Conservation (phyloP, 2,797 vertebrate genomes). For the Ambastaia sidthimunki region DNA sequence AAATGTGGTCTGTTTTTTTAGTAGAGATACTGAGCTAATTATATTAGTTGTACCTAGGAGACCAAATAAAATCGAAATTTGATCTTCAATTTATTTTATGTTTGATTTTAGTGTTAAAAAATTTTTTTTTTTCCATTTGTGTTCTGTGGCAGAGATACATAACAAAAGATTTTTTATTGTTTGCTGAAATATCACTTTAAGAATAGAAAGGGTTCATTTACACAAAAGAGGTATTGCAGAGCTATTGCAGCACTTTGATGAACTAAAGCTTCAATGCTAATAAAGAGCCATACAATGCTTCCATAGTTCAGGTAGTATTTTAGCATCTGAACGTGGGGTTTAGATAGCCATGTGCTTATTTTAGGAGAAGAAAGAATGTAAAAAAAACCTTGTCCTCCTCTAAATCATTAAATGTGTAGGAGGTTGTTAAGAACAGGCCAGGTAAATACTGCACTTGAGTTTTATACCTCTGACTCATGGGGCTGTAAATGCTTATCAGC, state of each 20-base stretch:
- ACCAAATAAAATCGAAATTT: too few species aligned
- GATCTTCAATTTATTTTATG: too few species aligned
- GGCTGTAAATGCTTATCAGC: conserved; percentile 73
- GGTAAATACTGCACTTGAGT: conserved; percentile 74
- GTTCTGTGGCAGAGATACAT: too few species aligned
- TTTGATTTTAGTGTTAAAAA: too few species aligned
- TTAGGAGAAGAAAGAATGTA: conserved; percentile 59
- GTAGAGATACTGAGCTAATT: background rate
- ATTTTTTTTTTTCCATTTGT: too few species aligned
- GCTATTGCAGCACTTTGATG: conserved; percentile 65
- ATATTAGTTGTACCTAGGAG: background rate
- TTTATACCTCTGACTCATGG: conserved; percentile 71
- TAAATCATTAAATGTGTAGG: conserved; percentile 74
- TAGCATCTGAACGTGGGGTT: conserved; percentile 67
- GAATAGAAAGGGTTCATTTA: conserved; percentile 70
- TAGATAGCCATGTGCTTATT: conserved; percentile 71
- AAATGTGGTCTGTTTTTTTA: background rate
- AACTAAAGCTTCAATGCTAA: conserved; percentile 63
- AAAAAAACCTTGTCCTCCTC: conserved; percentile 62
- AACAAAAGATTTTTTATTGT: background rate
- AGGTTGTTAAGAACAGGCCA: conserved; percentile 69
- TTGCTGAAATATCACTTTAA: conserved; percentile 20
- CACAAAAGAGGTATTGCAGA: conserved; percentile 58
- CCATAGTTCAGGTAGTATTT: conserved; percentile 68
- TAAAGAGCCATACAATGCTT: conserved; percentile 61